A percentile compares a stretch with the other conserved stretches of the same genome.
These are phyloP conservation scores for Daboia siamensis DNA, from an alignment of 2,113 vertebrate genomes.

Conservation along the genomic window DNA sequence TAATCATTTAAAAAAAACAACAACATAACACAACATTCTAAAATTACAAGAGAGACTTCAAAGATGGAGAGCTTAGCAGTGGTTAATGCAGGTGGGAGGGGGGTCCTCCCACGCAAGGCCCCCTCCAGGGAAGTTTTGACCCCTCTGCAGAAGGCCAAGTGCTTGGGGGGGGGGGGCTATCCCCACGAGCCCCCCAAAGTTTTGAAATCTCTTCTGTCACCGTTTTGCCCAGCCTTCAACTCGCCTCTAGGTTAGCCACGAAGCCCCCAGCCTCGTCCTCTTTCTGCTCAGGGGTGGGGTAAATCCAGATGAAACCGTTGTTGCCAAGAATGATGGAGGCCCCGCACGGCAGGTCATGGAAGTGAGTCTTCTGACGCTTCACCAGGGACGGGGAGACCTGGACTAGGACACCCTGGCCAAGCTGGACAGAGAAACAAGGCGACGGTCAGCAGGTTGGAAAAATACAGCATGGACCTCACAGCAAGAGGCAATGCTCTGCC, in stretches of 20 bases:
- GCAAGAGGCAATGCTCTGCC: background rate
- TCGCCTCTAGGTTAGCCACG: slow-evolving; percentile 83
- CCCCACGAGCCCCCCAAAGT: background rate
- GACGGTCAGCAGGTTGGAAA: background rate
- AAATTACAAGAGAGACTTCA: background rate
- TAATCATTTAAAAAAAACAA: background rate
- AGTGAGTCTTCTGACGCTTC: slow-evolving; percentile 95
- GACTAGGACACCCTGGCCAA: slow-evolving; percentile 91
- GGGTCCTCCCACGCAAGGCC: no score
- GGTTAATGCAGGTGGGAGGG: background rate
- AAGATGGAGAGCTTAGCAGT: background rate
- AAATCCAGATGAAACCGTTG: slow-evolving; percentile 95
- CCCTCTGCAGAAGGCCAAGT: background rate
- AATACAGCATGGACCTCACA: background rate
- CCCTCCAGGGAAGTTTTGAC: background rate
- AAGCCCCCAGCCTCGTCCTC: slow-evolving; percentile 90
- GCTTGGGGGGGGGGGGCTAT: background rate
- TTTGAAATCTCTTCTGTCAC: background rate
- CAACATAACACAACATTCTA: background rate
- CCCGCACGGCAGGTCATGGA: slow-evolving; percentile 92
- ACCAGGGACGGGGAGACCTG: slow-evolving; percentile 91
- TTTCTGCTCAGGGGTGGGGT: slow-evolving; percentile 82
- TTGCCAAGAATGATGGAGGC: slow-evolving; percentile 92
- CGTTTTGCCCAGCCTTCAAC: accelerated
- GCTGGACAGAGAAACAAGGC: slow-evolving; percentile 59